Evolutionary conservation across 2,888 invertebrate genomes (phyloP).

Genomic region (Trachelus stipa): DNA sequence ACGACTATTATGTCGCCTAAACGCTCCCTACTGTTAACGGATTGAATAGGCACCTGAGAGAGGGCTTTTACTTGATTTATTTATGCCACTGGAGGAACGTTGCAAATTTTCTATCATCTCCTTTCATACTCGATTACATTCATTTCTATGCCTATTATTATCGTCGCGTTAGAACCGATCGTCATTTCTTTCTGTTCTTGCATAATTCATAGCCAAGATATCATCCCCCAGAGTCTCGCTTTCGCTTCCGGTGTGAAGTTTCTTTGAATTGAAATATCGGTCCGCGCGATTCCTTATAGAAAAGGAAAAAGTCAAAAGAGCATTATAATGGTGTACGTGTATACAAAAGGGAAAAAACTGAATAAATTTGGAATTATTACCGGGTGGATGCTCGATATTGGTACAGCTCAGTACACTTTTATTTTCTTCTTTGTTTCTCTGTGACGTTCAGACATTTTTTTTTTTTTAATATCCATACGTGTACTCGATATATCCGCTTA

Average conservation of each 20-base stretch:
- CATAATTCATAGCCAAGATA: neutral
- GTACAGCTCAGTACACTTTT: neutral
- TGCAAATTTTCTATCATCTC: neutral
- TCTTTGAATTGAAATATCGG: neutral
- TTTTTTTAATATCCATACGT: no score
- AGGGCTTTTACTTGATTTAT: neutral
- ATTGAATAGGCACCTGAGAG: neutral
- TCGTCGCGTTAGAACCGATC: neutral
- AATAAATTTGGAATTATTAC: neutral
- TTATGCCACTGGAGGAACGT: neutral
- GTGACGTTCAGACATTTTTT: neutral
- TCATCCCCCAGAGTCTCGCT: neutral
- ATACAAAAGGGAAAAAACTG: neutral
- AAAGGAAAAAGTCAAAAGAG: neutral
- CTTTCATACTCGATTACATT: neutral
- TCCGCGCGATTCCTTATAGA: neutral
- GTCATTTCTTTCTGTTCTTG: neutral
- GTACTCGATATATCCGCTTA: neutral
- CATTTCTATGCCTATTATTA: neutral
- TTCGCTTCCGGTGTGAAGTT: neutral
- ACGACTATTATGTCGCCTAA: neutral
- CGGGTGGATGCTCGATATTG: neutral
- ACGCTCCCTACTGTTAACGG: neutral
- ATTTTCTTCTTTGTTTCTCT: neutral
- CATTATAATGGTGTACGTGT: neutral